Evolutionary conservation across 1,140 invertebrate species (phyloP).

Genomic region (Euschistus heros): DNA sequence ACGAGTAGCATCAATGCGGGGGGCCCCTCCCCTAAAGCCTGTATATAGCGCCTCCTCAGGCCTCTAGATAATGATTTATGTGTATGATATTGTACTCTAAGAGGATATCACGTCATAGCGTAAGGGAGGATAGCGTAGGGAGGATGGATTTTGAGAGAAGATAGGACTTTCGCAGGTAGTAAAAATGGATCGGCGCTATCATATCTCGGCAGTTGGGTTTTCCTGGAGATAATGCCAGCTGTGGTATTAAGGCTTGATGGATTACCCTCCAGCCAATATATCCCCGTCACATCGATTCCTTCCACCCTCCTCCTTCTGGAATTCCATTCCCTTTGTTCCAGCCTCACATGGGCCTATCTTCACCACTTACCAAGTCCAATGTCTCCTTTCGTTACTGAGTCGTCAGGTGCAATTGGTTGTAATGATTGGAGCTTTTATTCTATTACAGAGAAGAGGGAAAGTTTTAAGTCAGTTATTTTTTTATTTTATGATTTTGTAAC

Average conservation of each 20-base stretch:
- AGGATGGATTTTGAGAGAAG: background rate
- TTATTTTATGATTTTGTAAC: no score
- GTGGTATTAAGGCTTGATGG: constrained; percentile 11
- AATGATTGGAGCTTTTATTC: no score
- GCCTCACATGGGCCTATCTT: background rate
- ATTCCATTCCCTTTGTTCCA: no score
- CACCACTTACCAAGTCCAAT: background rate
- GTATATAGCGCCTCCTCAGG: no score
- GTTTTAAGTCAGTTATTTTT: no score
- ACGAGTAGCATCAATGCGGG: no score
- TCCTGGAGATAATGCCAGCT: background rate
- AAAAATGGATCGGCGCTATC: constrained; percentile 14
- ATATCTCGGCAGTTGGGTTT: background rate
- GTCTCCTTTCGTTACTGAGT: no score
- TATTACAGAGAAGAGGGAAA: no score
- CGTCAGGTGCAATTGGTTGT: no score
- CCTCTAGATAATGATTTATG: no score
- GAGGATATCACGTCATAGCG: background rate
- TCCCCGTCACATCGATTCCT: constrained; percentile 12
- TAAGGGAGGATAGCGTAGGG: background rate
- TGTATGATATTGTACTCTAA: background rate
- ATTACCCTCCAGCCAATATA: constrained; percentile 13
- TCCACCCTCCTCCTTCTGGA: no score
- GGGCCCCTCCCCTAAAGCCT: no score
- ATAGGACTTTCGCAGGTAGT: background rate